A percentile compares a stretch with the other conserved stretches of the same genome.
Evolutionary conservation across 2,797 vertebrate species (phyloP).

Genomic region (Pangasius macronema): DNA sequence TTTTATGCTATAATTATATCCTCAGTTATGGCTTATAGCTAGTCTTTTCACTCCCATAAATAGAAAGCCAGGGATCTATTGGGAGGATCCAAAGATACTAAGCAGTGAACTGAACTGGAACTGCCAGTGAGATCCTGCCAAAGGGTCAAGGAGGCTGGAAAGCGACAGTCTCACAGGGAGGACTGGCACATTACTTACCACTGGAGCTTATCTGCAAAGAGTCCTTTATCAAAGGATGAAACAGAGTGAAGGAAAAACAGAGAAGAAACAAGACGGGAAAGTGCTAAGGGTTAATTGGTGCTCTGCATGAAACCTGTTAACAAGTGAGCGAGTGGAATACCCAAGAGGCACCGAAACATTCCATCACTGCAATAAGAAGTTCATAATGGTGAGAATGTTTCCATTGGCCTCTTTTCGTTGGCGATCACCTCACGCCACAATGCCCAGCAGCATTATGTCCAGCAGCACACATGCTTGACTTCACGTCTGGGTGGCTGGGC

Average conservation of each 20-base stretch:
- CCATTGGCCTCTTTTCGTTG: conserved; percentile 71
- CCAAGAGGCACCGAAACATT: conserved; percentile 80
- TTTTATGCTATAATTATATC: conserved; percentile 49
- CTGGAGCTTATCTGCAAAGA: conserved; percentile 18
- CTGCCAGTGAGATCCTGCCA: conserved; percentile 46
- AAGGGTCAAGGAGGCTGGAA: conserved; percentile 51
- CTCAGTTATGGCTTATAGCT: conserved; percentile 23
- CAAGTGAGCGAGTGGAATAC: conserved; percentile 87
- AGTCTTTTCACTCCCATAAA: conserved; percentile 44
- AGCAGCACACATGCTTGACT: conserved; percentile 56
- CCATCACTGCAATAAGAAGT: conserved; percentile 85
- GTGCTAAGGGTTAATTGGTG: conserved; percentile 83
- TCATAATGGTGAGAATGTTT: conserved; percentile 80
- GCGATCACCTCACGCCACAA: conserved; percentile 64
- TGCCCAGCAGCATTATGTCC: conserved; percentile 62
- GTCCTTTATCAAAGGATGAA: conserved; percentile 5
- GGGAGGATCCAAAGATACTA: conserved; percentile 44
- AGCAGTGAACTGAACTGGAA: conserved; percentile 51
- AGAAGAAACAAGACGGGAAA: conserved; percentile 41
- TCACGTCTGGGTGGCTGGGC: conserved; percentile 17
- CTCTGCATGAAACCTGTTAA: conserved; percentile 90
- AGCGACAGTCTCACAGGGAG: conserved; percentile 14
- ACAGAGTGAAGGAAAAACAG: conserved; percentile 2
- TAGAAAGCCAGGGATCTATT: conserved; percentile 34
- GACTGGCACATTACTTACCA: conserved; percentile 26